Evolutionary conservation across 2,797 vertebrate genomes (phyloP).

Genomic region (Premnoplex brunnescens): DNA sequence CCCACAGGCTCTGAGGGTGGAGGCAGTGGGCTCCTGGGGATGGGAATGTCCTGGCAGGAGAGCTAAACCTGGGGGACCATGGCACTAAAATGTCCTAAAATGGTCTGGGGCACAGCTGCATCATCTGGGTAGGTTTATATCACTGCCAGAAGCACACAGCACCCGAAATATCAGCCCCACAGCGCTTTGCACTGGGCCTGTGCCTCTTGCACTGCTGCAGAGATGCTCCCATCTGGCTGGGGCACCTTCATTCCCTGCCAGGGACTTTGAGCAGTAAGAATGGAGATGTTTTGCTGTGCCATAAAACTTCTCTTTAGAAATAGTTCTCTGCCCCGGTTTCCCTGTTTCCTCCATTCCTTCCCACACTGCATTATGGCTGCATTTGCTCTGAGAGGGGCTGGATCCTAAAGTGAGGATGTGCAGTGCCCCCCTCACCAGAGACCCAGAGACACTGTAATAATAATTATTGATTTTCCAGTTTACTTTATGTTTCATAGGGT

Average conservation of each 20-base stretch:
- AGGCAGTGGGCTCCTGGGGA: background rate
- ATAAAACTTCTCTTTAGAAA: background rate
- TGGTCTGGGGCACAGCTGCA: accelerated
- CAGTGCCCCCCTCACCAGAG: background rate
- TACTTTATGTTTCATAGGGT: background rate
- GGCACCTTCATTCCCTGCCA: background rate
- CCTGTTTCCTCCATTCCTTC: background rate
- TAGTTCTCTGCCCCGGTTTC: background rate
- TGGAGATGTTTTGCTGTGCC: background rate
- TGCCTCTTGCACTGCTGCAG: background rate
- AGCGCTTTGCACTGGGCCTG: accelerated
- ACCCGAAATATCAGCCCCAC: background rate
- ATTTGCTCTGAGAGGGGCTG: accelerated
- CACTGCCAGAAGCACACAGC: background rate
- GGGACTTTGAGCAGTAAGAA: background rate
- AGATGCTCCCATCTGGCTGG: background rate
- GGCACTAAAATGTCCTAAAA: background rate
- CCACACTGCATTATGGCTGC: accelerated
- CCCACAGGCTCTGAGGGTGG: background rate
- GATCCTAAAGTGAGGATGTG: background rate
- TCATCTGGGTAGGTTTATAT: background rate
- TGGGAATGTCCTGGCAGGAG: background rate
- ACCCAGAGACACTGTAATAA: background rate
- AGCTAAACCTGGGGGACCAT: accelerated
- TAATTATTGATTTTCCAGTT: slow-evolving; percentile 56